A percentile compares a stretch with the other conserved stretches of the same genome.
Evolutionary conservation across 2,888 invertebrate species (phyloP).

Genomic region (Gordius sp.): DNA sequence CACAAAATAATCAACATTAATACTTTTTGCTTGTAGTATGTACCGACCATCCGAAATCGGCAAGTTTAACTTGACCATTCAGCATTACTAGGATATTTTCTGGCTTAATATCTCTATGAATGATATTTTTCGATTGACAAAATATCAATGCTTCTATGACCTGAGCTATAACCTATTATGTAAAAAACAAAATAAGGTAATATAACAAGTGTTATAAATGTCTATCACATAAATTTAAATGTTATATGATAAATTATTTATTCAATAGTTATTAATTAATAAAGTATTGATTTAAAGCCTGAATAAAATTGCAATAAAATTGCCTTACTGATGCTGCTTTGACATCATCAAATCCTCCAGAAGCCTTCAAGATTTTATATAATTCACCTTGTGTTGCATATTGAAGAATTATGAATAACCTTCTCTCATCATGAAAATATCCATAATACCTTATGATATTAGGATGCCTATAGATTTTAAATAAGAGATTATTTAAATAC

Average conservation of each 20-base stretch:
- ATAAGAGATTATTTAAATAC: constrained; percentile 25
- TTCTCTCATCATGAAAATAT: constrained; percentile 1
- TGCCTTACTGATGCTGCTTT: constrained; percentile 22
- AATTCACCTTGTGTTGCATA: not conserved
- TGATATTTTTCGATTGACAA: constrained; percentile 64
- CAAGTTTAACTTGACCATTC: constrained; percentile 64
- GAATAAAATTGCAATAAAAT: too few species aligned
- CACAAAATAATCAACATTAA: too few species aligned
- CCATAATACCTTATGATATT: not conserved
- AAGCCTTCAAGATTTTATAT: not conserved
- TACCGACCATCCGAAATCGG: constrained; percentile 94
- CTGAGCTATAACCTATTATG: constrained; percentile 49
- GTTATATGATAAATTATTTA: too few species aligned
- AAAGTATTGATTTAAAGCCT: too few species aligned
- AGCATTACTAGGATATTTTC: constrained; percentile 65
- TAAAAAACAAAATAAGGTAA: too few species aligned
- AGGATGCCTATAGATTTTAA: not conserved
- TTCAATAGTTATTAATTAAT: too few species aligned
- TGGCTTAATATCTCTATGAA: constrained; percentile 80
- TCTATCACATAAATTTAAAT: too few species aligned
- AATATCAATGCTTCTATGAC: constrained; percentile 60
- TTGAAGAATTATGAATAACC: not conserved
- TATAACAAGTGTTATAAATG: too few species aligned
- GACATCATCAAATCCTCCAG: not conserved
- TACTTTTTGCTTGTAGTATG: constrained; percentile 45